A percentile compares a stretch with the other conserved stretches of the same genome.
Evolutionary conservation across 2,888 invertebrate species (phyloP).

Genomic region (Sceliomorpha sp.): DNA sequence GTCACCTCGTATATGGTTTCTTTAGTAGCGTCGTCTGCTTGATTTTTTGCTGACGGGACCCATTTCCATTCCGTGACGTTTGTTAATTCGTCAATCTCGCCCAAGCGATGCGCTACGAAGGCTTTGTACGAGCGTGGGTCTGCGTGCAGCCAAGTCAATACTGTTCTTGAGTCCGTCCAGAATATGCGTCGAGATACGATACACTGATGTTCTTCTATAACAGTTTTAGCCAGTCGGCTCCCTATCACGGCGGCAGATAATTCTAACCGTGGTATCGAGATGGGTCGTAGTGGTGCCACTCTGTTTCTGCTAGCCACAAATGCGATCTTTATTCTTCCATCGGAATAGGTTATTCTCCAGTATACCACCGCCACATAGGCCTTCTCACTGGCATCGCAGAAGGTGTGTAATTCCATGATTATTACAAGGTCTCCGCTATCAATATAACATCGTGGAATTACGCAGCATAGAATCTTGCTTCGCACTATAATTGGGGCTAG

Average conservation of each 20-base stretch:
- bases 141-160: conserved; percentile 50
- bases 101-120: too few relatives aligned
- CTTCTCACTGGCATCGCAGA: too few relatives aligned
- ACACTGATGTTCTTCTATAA: conserved; percentile 22
- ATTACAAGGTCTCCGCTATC: neutral
- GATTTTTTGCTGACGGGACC: too few relatives aligned
- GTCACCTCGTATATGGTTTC: too few relatives aligned
- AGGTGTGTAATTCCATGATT: neutral
- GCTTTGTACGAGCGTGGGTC: too few relatives aligned
- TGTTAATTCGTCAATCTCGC: too few relatives aligned
- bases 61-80: too few relatives aligned
- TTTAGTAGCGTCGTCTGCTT: conserved; percentile 35
- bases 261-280: conserved; percentile 36
- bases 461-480: conserved; percentile 41
- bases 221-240: conserved; percentile 20
- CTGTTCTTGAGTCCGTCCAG: conserved; percentile 46
- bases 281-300: conserved; percentile 33
- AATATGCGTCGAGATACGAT: conserved; percentile 12
- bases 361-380: neutral
- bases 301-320: conserved; percentile 22
- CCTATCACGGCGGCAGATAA: conserved; percentile 42
- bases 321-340: neutral
- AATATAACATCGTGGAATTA: neutral
- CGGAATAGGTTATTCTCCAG: neutral
- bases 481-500: conserved; percentile 55